These are phyloP conservation scores for Cryptomyrus ogoouensis DNA, from an alignment of 2,113 vertebrate genomes.

Conservation along the genomic window DNA sequence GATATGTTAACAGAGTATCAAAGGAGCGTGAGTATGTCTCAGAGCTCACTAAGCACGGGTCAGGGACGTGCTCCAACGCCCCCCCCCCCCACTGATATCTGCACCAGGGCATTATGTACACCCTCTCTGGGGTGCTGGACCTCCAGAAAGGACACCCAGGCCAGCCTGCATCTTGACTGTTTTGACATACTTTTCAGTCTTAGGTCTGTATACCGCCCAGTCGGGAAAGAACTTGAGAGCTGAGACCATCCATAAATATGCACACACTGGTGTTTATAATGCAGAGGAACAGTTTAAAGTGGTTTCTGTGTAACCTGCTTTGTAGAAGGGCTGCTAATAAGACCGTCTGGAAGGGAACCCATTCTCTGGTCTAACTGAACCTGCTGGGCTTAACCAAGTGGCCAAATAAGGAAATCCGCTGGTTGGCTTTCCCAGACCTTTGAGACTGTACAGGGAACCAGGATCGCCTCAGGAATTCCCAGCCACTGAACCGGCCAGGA, in stretches of 20 bases:
- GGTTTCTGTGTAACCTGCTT: background rate
- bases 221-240: background rate
- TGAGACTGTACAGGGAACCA: background rate
- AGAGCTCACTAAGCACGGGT: conserved; percentile 42
- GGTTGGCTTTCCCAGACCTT: background rate
- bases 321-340: background rate
- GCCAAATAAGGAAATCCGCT: background rate
- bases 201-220: background rate
- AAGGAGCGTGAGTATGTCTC: conserved; percentile 47
- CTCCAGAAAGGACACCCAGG: background rate
- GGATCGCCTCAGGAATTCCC: background rate
- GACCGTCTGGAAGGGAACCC: background rate
- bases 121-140: background rate
- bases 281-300: background rate
- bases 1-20: conserved; percentile 56
- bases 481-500: background rate
- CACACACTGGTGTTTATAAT: background rate
- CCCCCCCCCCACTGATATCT: background rate
- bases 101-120: background rate
- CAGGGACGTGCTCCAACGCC: background rate
- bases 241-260: background rate
- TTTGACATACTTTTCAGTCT: background rate
- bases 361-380: background rate
- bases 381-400: background rate
- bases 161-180: background rate